Base-by-base conservation (phyloP, 2,888 invertebrate species). In the Lasiommata megera region DNA sequence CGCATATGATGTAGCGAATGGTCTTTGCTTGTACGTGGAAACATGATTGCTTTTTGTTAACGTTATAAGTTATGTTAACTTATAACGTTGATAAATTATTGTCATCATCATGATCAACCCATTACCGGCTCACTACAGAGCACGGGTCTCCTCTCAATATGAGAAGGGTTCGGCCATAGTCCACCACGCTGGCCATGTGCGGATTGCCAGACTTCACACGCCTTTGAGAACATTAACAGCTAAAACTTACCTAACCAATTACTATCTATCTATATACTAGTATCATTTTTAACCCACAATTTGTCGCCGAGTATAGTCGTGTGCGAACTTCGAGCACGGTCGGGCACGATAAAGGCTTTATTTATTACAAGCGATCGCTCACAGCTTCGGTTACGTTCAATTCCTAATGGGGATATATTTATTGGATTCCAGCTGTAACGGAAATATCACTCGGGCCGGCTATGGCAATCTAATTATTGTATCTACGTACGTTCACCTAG, bases 361-460 rank as follows among this genome's bases (percentile, higher is more conserved):
- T 31, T 40, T 51, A 50, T 28, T 34, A 29, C 14, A 11, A 46
- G 46, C 54, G 31, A 34, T 44, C 29, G 46, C 58, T 23, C 41
- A 41, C 41, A 41, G 18, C 55, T 38, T 38, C 29, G 34, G 50
- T 29, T 50, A n/a, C 18, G 28, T 18, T 55, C 34, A 37, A n/a
- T 14, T 40, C 56, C 48, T 50, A 51, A 37, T 37, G 37, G 23
- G 41, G 41, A 43, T 23, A 23, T 43, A 43, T 43, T 43, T 43
- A 43, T 43, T 43, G 3, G 41, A 23, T 23, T 23, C 23, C 12
- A 7, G 23, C 6, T 43, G 41, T 43, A n/a, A 43, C 41, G 41
- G 41, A 43, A 43, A 43, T 23, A 23, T 38, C 38, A 23, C 41
- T 43, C 16, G 12, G 7, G 8, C 17, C 38, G 9, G 23, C 41